Evolutionary conservation across 2,888 invertebrate genomes (phyloP), one percentile per base, ranked within the genome.

Genomic region (Chrysotoxum bicinctum): DNA sequence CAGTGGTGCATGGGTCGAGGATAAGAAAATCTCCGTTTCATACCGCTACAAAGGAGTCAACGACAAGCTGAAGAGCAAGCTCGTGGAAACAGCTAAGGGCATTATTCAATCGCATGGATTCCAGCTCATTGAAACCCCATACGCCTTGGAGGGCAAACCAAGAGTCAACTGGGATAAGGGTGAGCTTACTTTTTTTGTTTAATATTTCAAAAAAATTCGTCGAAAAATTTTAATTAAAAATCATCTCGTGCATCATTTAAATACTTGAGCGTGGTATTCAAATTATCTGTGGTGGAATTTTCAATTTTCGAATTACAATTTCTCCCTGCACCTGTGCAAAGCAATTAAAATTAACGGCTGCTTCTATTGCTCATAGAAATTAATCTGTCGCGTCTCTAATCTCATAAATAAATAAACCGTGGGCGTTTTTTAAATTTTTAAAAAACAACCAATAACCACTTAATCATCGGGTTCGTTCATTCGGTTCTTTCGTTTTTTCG

Each of bases 101-200:
- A 91, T 96, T 87, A 95, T 96, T 87, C 94, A 94, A 90, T 92
- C 93, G 30, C 93, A 94, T 43, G 95, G 95, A 43, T 96, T 96
- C 91, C 93, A 94, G 88, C 94, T 95, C 19, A 95, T 94, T 60
- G 92, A 94, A 87, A 95, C 96, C 0, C 95, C 95, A 89, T 95
- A 95, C 87, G 96, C 96, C 26, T 93, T 96, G 76, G 96, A 96
- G 90, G 96, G 96, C 14, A 95, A 95, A 89, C 96, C 96, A 62
- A 95, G 96, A 37, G 95, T 96, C 21, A 94, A 95, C 89, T 96
- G 96, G 96, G 95, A 96, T 90, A 96, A 96, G 91, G 96, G 95
- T 92, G 68, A 90, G 90, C 89, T 40, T 40, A n/a, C 7, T n/a
- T 21, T 3, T n/a, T n/a, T 21, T 3, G 1, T 8, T 30, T 7